Base-by-base conservation (phyloP, 1,140 invertebrate species). In the Apocrypta bakeri region DNA sequence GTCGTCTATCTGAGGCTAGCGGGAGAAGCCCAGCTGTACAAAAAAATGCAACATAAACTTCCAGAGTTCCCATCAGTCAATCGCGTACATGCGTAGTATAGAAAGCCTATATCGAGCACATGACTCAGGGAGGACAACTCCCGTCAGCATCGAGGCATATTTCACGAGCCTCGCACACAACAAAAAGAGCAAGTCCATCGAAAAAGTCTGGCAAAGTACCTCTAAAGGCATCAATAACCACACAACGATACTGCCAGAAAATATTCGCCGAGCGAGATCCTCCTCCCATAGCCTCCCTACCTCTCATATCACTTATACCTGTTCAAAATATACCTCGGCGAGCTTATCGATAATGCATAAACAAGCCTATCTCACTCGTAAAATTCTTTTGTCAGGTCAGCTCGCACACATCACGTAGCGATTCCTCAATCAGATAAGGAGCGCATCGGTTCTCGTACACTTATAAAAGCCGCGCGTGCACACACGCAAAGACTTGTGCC, bases 321-420 rank as follows among this genome's bases (percentile, higher is more conserved):
- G 17, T 56, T 69, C 68, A 82, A 77, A 82, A 71, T 77, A 82
- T 77, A 83, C 82, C 29, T 33, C 17, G 17, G 14, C 21, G 9
- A 27, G 31, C 33, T 83, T 79, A 79, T 83, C 76, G 76, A 79
- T 83, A 83, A 79, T 79, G 69, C 76, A 83, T 83, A 83, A 83
- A 83, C 82, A 83, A 83, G 68, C 76, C 48, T 76, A 82, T 82
- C 80, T 14, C 3, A 37, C 69, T 64, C 82, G 29, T 78, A 79
- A 83, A 83, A 83, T 83, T 79, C 82, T 83, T 83, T 83, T 83
- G 82, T 83, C 82, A 79, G 82, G 76, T 83, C 31, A 24, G 74
- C 48, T 29, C 29, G 17, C 64, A 33, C 42, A 63, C 29, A 71
- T 27, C n/a, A 56, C 48, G 48, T 56, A 56, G 48, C 48, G 48